Conservation (phyloP, 2,888 invertebrate species). For the Caenorhabditis japonica region DNA sequence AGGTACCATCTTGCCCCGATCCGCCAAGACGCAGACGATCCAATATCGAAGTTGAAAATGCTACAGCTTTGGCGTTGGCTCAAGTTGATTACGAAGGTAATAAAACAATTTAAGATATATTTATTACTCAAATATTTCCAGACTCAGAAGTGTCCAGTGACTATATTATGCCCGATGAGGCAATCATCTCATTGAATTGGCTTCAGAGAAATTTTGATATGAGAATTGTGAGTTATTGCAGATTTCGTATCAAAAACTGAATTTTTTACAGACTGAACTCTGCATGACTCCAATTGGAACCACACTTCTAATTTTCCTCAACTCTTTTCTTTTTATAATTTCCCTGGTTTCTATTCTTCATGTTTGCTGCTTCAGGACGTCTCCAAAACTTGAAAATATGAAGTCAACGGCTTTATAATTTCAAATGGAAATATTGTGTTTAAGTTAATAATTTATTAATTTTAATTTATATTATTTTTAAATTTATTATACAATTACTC, state of each 20-base stretch:
- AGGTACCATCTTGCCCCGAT: slow-evolving; percentile 72
- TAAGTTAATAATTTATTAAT: too few relatives aligned
- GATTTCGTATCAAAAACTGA: too few relatives aligned
- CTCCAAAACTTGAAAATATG: slow-evolving; percentile 33
- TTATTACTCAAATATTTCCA: neutral
- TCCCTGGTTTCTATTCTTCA: slow-evolving; percentile 41
- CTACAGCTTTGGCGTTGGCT: slow-evolving; percentile 1
- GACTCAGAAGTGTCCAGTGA: slow-evolving; percentile 45
- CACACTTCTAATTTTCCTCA: slow-evolving; percentile 54
- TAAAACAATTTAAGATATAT: slow-evolving; percentile 10
- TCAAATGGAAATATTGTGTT: neutral
- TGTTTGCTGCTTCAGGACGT: slow-evolving; percentile 42
- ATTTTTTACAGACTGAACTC: slow-evolving; percentile 52
- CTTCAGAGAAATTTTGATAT: slow-evolving; percentile 53
- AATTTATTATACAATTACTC: slow-evolving; percentile 10
- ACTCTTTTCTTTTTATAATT: slow-evolving; percentile 42
- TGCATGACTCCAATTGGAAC: slow-evolving; percentile 64
- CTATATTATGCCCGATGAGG: slow-evolving; percentile 58
- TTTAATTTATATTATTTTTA: slow-evolving; percentile 6
- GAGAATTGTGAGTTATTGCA: slow-evolving; percentile 31
- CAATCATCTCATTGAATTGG: slow-evolving; percentile 53
- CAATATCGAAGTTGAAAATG: slow-evolving; percentile 22
- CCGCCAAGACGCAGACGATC: slow-evolving; percentile 68
- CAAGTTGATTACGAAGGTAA: slow-evolving; percentile 34
- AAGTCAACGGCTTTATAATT: slow-evolving; percentile 42